Base-by-base conservation (phyloP, 2,888 invertebrate genomes). In the Sarcophaga subvicina region DNA sequence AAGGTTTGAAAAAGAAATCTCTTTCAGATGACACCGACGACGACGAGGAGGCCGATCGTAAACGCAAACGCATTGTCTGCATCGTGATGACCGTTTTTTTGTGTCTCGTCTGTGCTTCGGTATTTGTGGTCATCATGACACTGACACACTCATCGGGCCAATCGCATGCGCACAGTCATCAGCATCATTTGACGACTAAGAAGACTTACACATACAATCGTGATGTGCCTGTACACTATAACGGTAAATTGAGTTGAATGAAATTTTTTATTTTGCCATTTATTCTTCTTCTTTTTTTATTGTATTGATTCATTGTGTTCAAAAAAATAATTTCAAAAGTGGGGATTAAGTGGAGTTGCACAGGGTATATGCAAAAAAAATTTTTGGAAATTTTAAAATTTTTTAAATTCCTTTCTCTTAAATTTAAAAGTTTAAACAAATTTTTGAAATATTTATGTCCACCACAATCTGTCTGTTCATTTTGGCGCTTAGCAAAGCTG, bases 41-140 rank as follows among this genome's bases (percentile, higher is more conserved):
- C 60, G 95, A 95, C 87, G 94, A 95, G 87, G 95, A 95, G 89
- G 95, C 96, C 90, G 96, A 96, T 90, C 95, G 95, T 72, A 95
- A 96, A 87, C 94, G 96, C 88, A 95, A 96, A 84, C 95, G 95
- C 89, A 95, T 96, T 89, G 96, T 96, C 75, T 96, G 95, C 90
- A 95, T 96, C 90, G 95, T 97, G 85, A 95, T 96, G 89, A 96
- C 95, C 59, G 96, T 96, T 59, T 96, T 96, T 94, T 94, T 96
- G 93, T 96, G 96, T 92, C 94, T 97, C 90, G 95, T 96, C 89
- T 94, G 96, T 90, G 95, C 96, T 85, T 96, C 96, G 90, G 95
- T 97, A 88, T 95, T 96, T 91, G 96, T 96, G 90, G 96, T 97
- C 91, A 95, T 97, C 91, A 95, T 97, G 90, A 97, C 97, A 80